Evolutionary conservation across 2,888 invertebrate species (phyloP), one percentile per base, ranked within the genome.

Genomic region (Noctua fimbriata): DNA sequence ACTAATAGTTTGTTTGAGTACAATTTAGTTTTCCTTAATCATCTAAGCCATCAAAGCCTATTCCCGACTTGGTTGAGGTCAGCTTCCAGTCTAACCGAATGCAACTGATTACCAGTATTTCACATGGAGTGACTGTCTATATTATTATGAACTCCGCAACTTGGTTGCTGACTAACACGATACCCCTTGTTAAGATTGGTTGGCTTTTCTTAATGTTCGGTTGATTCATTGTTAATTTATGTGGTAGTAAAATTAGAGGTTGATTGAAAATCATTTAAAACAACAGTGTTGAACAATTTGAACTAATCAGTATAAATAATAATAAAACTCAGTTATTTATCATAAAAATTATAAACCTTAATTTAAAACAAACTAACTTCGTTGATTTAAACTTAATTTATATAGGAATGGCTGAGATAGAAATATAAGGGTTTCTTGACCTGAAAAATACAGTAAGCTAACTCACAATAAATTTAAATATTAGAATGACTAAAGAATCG

Each of bases 381-480:
- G 88, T 90, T 90, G 89, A 85, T 90, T 76, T n/a, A 55, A 78
- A 85, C 83, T 89, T 81, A 82, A 44, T 77, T 78, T 73, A 78
- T 67, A 70, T 77, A 87, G 83, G 79, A 87, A 85, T 83, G 80
- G 90, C 88, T 85, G 89, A 81, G 76, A 86, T 66, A 86, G 12
- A 66, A 73, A 65, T 14, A 36, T 52, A 28, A 71, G 1, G 16
- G n/a, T 24, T 12, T 21, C 28, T 69, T 32, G 12, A 49, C 18
- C n/a, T 55, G 2, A 47, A 41, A 44, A 69, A 49, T 60, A 16
- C 2, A 52, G 18, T 28, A 18, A 36, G 28, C 10, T n/a, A n/a
- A 52, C n/a, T n/a, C n/a, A 1, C 16, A 52, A 85, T 52, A 12
- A 12, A 63, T 81, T 70, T n/a, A 10, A 60, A 47, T n/a, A 47